Base-by-base conservation (phyloP, 2,888 invertebrate genomes). In the Glomeris marginata region DNA sequence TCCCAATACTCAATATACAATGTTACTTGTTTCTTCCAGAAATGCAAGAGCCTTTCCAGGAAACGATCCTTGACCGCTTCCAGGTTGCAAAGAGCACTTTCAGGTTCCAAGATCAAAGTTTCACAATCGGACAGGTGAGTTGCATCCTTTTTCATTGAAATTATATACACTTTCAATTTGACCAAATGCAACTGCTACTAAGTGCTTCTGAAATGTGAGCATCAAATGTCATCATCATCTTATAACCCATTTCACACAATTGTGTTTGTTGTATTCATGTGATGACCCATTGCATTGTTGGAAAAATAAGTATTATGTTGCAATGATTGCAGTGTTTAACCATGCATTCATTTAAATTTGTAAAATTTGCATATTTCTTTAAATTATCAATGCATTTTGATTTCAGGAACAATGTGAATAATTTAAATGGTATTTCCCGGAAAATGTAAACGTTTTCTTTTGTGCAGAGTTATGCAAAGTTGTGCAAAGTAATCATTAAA, bases 31-130 rank as follows among this genome's bases (percentile, higher is more conserved):
- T 28, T 28, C 28, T 8, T 28, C 8, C 8, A 28, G 28, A 28
- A 28, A 28, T 28, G 3, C 28, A 38, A 38, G 18, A 38, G 4
- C 15, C 38, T 38, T 18, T 22, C 36, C 15, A 76, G 83, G 57
- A 83, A 83, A 65, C 75, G 83, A 57, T 81, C 78, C 43, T 68
- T 69, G 45, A 68, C 68, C 21, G 68, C 71, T 64, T 78, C 69
- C 54, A 75, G 76, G 68, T 73, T 71, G 50, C 70, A 72, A 59
- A 66, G 73, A 58, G 73, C 71, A 35, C 62, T 74, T 47, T 73
- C 73, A 53, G 76, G 73, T 8, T 28, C 28, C 56, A 73, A 73
- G 59, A 66, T 69, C 6, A 58, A 59, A 34, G 49, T 53, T 22
- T 52, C 55, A 18, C 50, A 50, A 47, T 52, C 42, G 22, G 58